Base-by-base conservation (phyloP, 2,888 invertebrate genomes). In the Leptinotarsa haldemani region DNA sequence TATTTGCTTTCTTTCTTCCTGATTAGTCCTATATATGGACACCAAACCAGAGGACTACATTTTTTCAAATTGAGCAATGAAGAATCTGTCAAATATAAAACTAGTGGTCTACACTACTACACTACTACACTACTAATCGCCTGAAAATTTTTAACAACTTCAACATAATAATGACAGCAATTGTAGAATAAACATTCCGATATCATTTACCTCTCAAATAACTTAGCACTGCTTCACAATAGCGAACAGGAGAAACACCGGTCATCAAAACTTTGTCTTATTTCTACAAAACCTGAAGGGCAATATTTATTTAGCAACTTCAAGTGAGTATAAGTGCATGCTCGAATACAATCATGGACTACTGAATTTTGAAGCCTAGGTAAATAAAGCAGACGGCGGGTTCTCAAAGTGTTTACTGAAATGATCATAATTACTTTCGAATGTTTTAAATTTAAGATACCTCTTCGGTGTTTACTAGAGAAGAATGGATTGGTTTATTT, bases 291-390 rank as follows among this genome's bases (percentile, higher is more conserved):
- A 69, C 25, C 53, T 48, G 56, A 67, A 53, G 53, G 25, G 25
- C n/a, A 20, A 50, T 53, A 64, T 53, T 67, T 50, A 72, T 72
- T 64, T 40, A 61, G 53, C 40, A 30, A 18, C 18, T 46, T 48
- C 50, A 71, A 64, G 67, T 30, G 56, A 56, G 47, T 40, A 56
- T 47, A 56, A 68, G 68, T 68, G 68, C 68, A 48, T 47, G 56
- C 68, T 74, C 71, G 22, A 68, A 68, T 68, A 68, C 13, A 30
- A 68, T 56, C 46, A 74, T 65, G 74, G 69, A 53, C 74, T 74
- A 74, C 74, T 74, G 74, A 65, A 74, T 71, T 71, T 72, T 66
- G 52, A 69, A 74, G 71, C 65, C 74, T 66, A 61, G 66, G 68
- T 56, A 68, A 68, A 68, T 58, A 68, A 58, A 68, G 18, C 56